Evolutionary conservation across 2,113 vertebrate genomes (phyloP), one percentile per base, ranked within the genome.

Genomic region (Thalassarche chlororhynchos): DNA sequence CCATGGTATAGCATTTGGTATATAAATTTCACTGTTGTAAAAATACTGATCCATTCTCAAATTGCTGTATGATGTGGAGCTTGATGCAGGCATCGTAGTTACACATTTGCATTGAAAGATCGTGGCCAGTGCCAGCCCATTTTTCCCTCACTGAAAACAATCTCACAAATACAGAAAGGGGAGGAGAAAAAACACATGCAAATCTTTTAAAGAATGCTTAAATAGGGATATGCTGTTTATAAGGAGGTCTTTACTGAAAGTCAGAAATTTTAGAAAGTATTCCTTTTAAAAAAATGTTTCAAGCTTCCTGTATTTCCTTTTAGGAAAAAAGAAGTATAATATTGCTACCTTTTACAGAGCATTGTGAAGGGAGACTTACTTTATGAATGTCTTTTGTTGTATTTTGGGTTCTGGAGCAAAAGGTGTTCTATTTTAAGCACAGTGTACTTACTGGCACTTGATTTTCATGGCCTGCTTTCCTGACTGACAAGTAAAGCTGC

Each of bases 401-500:
- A 57, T 61, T 65, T 87, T 80, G 62, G 61, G 87, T 94, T 82
- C 91, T 93, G 57, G 89, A 93, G 92, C 90, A 91, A 95, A 97
- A 97, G 96, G 61, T 85, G 7, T 80, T 90, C 96, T 97, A 97
- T 95, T 95, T 96, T 92, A 91, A 93, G 95, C 75, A 79, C 40
- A 15, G 60, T 51, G 77, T 82, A 68, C 57, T 92, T 87, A 75
- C 12, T 84, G 78, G 23, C 89, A 87, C 49, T 92, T 84, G 87
- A 84, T 85, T 93, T 95, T 78, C 64, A 55, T 7, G 36, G 65
- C 69, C 25, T 89, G 84, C 77, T 89, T 55, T 83, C 88, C 61
- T 95, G 95, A 97, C 68, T 94, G 96, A 97, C 95, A 97, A 64
- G 87, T 87, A 72, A 97, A 96, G 82, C 97, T 95, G 96, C 66